These are phyloP conservation scores for Nymphalis io DNA, from an alignment of 1,140 invertebrate species.

Conservation along the genomic window DNA sequence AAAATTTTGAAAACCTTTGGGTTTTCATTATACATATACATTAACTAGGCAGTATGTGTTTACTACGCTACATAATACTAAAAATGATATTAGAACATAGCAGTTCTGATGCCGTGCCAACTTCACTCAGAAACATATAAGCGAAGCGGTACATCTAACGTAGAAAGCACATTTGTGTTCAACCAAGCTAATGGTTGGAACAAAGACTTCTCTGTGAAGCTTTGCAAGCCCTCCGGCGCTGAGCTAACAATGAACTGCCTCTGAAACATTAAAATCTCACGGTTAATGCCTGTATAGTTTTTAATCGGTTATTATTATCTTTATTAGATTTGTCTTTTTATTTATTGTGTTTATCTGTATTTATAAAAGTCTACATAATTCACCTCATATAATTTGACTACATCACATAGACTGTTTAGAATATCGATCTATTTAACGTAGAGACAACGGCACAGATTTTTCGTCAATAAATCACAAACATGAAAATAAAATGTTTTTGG, in stretches of 20 bases:
- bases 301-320: not conserved
- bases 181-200: slow-evolving; percentile 3
- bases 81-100: not conserved
- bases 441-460: no score
- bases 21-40: no score
- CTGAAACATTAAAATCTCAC: not conserved
- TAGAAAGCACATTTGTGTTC: slow-evolving; percentile 6
- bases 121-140: not conserved
- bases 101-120: not conserved
- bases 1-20: no score
- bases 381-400: not conserved
- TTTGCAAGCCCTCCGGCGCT: not conserved
- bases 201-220: not conserved
- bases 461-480: no score
- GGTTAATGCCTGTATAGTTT: not conserved
- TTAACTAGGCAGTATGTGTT: no score
- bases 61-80: no score
- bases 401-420: no score
- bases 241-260: not conserved
- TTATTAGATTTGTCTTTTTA: not conserved
- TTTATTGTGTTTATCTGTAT: not conserved
- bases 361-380: not conserved
- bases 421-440: no score
- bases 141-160: not conserved
- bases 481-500: no score